phyloP scores from a whole-genome alignment of 2,888 invertebrate genomes.

The Lasioglossum calceatum region DNA sequence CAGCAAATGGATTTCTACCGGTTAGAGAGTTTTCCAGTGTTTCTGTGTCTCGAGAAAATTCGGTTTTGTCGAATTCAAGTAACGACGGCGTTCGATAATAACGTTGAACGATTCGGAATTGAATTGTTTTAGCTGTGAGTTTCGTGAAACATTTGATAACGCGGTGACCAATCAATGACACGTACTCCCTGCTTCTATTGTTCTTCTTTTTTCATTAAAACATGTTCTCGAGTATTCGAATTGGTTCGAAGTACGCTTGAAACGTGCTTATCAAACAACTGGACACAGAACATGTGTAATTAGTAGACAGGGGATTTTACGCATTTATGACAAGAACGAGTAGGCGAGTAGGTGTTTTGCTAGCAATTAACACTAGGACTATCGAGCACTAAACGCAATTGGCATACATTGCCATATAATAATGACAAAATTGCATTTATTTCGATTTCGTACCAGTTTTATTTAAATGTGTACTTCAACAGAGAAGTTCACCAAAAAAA shows the following conservation, averaged over 20 bases:
- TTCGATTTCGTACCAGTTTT: too few relatives aligned
- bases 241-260: background rate
- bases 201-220: background rate
- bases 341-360: too few relatives aligned
- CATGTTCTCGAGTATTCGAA: background rate
- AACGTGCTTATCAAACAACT: background rate
- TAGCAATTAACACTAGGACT: too few relatives aligned
- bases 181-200: background rate
- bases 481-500: too few relatives aligned
- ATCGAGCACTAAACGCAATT: too few relatives aligned
- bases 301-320: too few relatives aligned
- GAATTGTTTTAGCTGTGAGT: background rate
- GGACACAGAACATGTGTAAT: background rate
- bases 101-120: slow-evolving; percentile 8
- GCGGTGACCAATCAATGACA: background rate
- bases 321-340: too few relatives aligned
- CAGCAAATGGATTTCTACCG: background rate
- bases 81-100: background rate
- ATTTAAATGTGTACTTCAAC: too few relatives aligned
- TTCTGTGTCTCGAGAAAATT: background rate
- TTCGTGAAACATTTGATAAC: slow-evolving; percentile 14
- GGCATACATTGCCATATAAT: too few relatives aligned
- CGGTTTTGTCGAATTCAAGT: background rate
- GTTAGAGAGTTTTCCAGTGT: background rate
- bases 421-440: too few relatives aligned